Conservation (phyloP, 2,797 vertebrate genomes). For the Jordanella pulchra region DNA sequence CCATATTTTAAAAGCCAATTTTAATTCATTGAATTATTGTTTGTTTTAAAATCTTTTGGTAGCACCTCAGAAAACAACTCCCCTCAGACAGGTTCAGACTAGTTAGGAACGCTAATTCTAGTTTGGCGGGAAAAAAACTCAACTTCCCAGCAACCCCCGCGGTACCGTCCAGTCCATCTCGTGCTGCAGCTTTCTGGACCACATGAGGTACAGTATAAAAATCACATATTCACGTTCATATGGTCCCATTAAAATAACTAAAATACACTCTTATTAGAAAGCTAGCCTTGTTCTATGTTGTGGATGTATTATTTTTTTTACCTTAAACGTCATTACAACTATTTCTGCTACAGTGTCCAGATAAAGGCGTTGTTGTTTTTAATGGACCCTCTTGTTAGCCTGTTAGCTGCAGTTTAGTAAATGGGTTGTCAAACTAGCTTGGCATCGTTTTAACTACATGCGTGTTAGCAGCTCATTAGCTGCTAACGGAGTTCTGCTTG, state of each 20-base stretch:
- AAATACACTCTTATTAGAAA: rapidly evolving
- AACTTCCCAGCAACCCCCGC: conserved; percentile 6
- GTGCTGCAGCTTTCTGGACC: too few species aligned
- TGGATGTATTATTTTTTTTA: too few species aligned
- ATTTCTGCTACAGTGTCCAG: neutral
- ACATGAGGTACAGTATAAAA: conserved; percentile 33
- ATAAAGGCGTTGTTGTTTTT: neutral
- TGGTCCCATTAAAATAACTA: rapidly evolving
- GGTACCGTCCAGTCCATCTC: neutral
- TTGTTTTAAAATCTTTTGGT: neutral
- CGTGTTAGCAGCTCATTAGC: conserved; percentile 15
- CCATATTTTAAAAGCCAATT: neutral
- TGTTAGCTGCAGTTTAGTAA: neutral
- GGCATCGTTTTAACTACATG: too few species aligned
- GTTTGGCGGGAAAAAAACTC: neutral
- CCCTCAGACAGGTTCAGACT: neutral
- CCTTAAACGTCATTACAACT: rapidly evolving
- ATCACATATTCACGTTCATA: neutral
- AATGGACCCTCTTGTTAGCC: conserved; percentile 7
- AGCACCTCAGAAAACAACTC: neutral
- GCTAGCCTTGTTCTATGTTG: rapidly evolving
- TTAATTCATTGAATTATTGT: neutral
- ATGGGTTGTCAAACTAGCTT: neutral
- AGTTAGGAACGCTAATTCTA: too few species aligned
- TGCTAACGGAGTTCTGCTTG: neutral